Conservation (phyloP, 2,888 invertebrate species). For the Tubulanus polymorphus region DNA sequence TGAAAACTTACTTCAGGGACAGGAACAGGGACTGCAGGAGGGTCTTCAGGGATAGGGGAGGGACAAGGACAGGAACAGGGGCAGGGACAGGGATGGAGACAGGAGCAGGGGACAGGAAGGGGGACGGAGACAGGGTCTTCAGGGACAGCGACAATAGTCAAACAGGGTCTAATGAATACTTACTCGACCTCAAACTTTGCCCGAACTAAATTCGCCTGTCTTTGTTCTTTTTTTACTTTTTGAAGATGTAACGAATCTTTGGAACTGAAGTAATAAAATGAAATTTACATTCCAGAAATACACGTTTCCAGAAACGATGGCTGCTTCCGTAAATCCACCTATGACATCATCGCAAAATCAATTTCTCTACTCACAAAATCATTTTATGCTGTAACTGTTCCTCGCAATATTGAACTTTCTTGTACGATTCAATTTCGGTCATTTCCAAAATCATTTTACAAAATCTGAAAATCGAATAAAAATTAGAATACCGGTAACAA, state of each 20-base stretch:
- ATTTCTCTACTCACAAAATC: constrained; percentile 1
- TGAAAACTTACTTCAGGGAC: not conserved
- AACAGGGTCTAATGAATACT: constrained; percentile 1
- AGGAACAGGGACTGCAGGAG: not conserved
- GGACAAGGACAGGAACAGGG: too few relatives aligned
- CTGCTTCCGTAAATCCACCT: not conserved
- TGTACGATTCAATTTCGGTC: constrained; percentile 41
- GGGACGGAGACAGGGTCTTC: not conserved
- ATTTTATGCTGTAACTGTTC: constrained; percentile 45
- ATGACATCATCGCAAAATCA: not conserved
- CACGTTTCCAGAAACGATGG: not conserved
- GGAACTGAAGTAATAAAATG: constrained; percentile 26
- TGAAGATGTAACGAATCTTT: constrained; percentile 49
- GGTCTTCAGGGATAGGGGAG: not conserved
- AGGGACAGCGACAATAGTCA: not conserved
- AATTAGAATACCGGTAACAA: not conserved
- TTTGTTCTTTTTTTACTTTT: constrained; percentile 40
- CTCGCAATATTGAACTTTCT: constrained; percentile 42
- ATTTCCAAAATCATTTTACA: constrained; percentile 44
- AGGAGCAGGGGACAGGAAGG: not conserved
- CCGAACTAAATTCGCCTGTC: constrained; percentile 39
- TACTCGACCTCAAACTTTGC: constrained; percentile 45
- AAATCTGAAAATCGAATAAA: constrained; percentile 31
- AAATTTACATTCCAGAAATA: not conserved
- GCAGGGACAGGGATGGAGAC: too few relatives aligned